Evolutionary conservation across 2,888 invertebrate genomes (phyloP).

Genomic region (Leptarthrus brevirostris): DNA sequence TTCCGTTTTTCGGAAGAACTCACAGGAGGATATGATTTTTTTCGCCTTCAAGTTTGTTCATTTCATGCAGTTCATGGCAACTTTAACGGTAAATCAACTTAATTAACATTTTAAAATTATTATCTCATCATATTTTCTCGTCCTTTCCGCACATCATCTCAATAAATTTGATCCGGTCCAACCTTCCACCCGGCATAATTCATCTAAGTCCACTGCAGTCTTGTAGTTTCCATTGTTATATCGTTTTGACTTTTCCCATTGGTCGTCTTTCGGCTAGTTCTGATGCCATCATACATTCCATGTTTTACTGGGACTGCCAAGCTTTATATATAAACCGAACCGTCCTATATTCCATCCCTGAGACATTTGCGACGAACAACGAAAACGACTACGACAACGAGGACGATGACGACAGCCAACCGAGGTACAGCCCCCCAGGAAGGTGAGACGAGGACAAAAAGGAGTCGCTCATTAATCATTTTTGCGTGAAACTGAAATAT

Average conservation of each 20-base stretch:
- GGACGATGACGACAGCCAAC: slow-evolving; percentile 42
- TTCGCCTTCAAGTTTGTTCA: too few species aligned
- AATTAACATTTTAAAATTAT: too few species aligned
- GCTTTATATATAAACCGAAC: not conserved
- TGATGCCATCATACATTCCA: slow-evolving; percentile 45
- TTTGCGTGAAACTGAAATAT: slow-evolving; percentile 55
- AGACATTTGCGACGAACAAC: slow-evolving; percentile 36
- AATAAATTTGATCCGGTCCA: slow-evolving; percentile 37
- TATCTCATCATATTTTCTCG: too few species aligned
- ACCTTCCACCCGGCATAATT: slow-evolving; percentile 42
- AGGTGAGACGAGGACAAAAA: slow-evolving; percentile 46
- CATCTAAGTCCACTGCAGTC: slow-evolving; percentile 45
- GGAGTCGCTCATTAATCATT: slow-evolving; percentile 53
- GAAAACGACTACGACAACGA: slow-evolving; percentile 35
- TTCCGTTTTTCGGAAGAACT: too few species aligned
- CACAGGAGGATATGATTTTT: too few species aligned
- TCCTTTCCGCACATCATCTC: not conserved
- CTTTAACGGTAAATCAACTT: too few species aligned
- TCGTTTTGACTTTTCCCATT: slow-evolving; percentile 37
- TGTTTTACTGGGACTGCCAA: slow-evolving; percentile 44
- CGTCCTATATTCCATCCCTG: slow-evolving; percentile 18
- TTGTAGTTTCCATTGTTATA: slow-evolving; percentile 34
- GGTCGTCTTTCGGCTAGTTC: slow-evolving; percentile 43
- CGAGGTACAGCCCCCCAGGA: slow-evolving; percentile 35
- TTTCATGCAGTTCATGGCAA: too few species aligned